phyloP scores from a whole-genome alignment of 2,888 invertebrate genomes.

The Chrysomela aeneicollis region DNA sequence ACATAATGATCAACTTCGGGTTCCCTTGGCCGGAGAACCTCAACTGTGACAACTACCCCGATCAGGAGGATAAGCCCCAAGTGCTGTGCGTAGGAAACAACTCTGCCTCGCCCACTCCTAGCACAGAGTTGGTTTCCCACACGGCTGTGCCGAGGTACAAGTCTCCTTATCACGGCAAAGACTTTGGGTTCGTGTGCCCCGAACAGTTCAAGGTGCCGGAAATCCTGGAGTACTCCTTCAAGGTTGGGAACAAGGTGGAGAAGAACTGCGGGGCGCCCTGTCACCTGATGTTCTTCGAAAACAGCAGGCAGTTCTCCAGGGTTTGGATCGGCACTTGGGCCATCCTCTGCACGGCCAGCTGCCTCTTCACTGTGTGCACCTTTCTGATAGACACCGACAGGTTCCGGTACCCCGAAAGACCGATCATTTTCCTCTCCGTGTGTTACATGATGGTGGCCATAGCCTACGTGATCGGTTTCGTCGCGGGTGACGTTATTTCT shows the following conservation, averaged over 20 bases:
- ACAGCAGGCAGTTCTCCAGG: slow-evolving; percentile 82
- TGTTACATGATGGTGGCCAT: slow-evolving; percentile 95
- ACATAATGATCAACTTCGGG: slow-evolving; percentile 84
- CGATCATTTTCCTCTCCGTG: slow-evolving; percentile 95
- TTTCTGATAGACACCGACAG: slow-evolving; percentile 94
- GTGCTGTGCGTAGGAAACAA: slow-evolving; percentile 82
- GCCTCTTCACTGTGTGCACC: slow-evolving; percentile 91
- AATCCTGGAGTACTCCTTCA: slow-evolving; percentile 81
- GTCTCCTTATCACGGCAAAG: slow-evolving; percentile 61
- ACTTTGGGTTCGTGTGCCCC: slow-evolving; percentile 88
- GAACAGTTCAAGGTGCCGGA: slow-evolving; percentile 84
- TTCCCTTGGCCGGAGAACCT: slow-evolving; percentile 90
- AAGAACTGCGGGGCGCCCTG: slow-evolving; percentile 89
- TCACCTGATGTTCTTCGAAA: slow-evolving; percentile 89
- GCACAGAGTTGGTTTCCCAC: slow-evolving; percentile 30
- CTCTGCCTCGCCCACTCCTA: slow-evolving; percentile 64
- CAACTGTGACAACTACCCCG: slow-evolving; percentile 87
- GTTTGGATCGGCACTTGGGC: slow-evolving; percentile 96
- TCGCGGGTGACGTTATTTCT: slow-evolving; percentile 82
- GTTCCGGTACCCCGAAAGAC: slow-evolving; percentile 96
- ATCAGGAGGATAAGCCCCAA: slow-evolving; percentile 63
- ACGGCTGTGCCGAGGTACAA: slow-evolving; percentile 42
- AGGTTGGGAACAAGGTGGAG: slow-evolving; percentile 79
- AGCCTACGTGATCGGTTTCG: slow-evolving; percentile 88
- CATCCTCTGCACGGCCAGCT: slow-evolving; percentile 86